Evolutionary conservation across 2,113 vertebrate species (phyloP).

Genomic region (Isurus oxyrinchus): DNA sequence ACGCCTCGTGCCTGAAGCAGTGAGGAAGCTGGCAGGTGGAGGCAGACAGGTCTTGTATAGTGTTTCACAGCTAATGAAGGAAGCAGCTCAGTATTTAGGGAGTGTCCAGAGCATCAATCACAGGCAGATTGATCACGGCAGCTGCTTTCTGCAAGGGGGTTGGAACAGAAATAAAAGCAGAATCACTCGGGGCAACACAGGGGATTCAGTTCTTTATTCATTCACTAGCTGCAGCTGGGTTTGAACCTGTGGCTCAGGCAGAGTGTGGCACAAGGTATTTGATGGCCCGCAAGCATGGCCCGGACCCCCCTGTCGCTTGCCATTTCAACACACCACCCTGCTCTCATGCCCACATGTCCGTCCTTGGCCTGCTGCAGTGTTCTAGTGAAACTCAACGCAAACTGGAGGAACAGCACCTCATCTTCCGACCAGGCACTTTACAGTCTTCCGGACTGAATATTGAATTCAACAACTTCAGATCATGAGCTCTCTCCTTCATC

Average conservation of each 20-base stretch:
- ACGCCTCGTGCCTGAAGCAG: background rate
- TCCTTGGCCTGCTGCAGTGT: too few relatives aligned
- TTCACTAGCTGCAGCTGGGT: background rate
- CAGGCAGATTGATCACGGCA: background rate
- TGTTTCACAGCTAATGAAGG: conserved; percentile 23
- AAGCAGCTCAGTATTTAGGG: conserved; percentile 29
- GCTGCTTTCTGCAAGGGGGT: background rate
- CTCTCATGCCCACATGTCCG: too few relatives aligned
- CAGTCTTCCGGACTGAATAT: too few relatives aligned
- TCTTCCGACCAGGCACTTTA: too few relatives aligned
- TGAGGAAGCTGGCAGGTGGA: background rate
- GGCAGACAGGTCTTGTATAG: background rate
- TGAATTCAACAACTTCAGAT: too few relatives aligned
- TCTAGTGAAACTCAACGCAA: too few relatives aligned
- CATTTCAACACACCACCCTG: too few relatives aligned
- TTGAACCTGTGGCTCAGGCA: background rate
- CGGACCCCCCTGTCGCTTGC: too few relatives aligned
- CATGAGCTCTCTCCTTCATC: too few relatives aligned
- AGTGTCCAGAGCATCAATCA: background rate
- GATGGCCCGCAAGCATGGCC: background rate
- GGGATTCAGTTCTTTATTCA: background rate
- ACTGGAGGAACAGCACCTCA: too few relatives aligned
- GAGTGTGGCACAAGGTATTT: background rate
- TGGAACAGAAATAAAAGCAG: background rate
- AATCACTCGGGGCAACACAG: background rate